Evolutionary conservation across 2,888 invertebrate species (phyloP), one percentile per base, ranked within the genome.

Genomic region (Drosophila melanosoma): DNA sequence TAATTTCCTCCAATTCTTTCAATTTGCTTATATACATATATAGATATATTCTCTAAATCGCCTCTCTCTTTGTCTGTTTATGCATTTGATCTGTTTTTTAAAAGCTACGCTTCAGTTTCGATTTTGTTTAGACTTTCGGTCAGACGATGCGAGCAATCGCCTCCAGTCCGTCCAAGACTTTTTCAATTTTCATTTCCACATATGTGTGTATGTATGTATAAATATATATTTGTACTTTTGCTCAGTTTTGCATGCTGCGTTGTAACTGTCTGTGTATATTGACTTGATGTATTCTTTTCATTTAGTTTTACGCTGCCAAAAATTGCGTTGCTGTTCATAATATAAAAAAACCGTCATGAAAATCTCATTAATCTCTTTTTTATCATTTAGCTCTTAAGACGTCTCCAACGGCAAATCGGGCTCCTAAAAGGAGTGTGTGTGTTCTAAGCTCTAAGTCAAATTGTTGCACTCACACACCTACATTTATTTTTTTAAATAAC

Each of bases 161-260:
- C 40, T 56, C 20, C 26, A 48, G 49, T 68, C 38, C 35, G 78
- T 29, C 35, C 56, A 73, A 42, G 29, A 73, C 40, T 56, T 40
- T 60, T 66, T 79, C 54, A 66, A 60, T 76, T 81, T 75, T 69
- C 42, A 69, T 77, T 76, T 79, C 49, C 51, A 68, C 38, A 73
- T 72, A 73, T 71, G 38, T 57, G 15, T 48, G 48, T 59, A 69
- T 58, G 48, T 59, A 40, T 71, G 45, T 69, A 61, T 53, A 54
- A 38, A 54, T 57, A 60, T 45, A 51, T 70, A 63, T 59, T 76
- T 79, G 51, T 81, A 78, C 60, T 70, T 79, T 82, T 75, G 83
- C 84, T 76, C 82, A 79, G 89, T 83, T 86, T 78, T 83, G 83
- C 83, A 83, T 83, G 83, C 87, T 87, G 82, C 89, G 85, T 79